Conservation (phyloP, 2,888 invertebrate species). For the Lacanobia wlatinum region DNA sequence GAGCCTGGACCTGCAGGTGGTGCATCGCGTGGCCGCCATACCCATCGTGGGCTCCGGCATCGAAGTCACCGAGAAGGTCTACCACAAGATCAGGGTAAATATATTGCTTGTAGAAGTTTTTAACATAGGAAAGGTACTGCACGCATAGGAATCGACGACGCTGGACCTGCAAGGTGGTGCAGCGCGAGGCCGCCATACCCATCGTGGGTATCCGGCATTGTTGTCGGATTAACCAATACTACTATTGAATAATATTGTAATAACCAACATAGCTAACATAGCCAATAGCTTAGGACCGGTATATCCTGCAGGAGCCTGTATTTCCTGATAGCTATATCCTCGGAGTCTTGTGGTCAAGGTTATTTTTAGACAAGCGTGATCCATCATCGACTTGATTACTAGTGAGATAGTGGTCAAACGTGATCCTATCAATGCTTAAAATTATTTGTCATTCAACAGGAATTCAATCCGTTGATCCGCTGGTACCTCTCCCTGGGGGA, state of each 20-base stretch:
- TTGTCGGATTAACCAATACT: too few species aligned
- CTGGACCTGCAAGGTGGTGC: conserved; percentile 93
- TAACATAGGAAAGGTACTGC: conserved; percentile 77
- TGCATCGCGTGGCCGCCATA: conserved; percentile 94
- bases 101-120: too few species aligned
- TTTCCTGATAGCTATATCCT: too few species aligned
- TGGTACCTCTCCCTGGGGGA: conserved; percentile 95
- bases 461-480: conserved; percentile 93
- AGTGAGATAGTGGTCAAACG: too few species aligned
- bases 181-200: conserved; percentile 94
- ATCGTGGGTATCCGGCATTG: conserved; percentile 95
- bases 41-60: conserved; percentile 96
- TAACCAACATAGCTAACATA: too few species aligned
- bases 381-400: not conserved
- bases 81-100: conserved; percentile 94
- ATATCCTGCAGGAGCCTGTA: too few species aligned
- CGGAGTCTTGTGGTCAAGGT: too few species aligned
- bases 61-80: conserved; percentile 93
- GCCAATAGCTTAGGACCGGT: too few species aligned
- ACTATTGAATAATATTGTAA: too few species aligned
- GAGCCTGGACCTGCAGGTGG: conserved; percentile 92
- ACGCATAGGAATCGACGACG: conserved; percentile 73
- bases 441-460: conserved; percentile 79
- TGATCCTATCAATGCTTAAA: too few species aligned
- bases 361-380: not conserved